Evolutionary conservation across 2,797 vertebrate species (phyloP).

Genomic region (Cryptoblepharus egeriae): DNA sequence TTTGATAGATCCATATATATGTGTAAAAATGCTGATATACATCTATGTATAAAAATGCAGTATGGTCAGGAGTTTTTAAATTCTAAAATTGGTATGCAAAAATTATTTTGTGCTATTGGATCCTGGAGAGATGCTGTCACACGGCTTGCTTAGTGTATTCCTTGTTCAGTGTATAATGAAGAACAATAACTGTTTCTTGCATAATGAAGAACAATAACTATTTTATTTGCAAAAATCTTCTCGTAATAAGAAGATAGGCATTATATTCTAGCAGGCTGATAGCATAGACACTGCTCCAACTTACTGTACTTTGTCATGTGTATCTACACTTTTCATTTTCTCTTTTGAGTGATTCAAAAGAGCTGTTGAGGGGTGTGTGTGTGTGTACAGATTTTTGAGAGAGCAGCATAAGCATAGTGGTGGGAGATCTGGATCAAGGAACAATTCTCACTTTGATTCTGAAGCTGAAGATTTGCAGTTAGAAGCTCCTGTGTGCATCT

Average conservation of each 20-base stretch:
- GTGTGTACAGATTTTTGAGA: not conserved
- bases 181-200: too few species aligned
- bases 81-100: too few species aligned
- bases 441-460: not conserved
- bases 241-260: too few species aligned
- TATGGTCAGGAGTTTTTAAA: too few species aligned
- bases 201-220: not conserved
- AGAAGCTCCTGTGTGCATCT: not conserved
- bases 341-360: not conserved
- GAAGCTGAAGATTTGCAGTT: not conserved
- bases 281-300: too few species aligned
- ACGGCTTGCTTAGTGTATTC: not conserved
- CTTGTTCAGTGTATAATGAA: not conserved
- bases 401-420: too few species aligned
- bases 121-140: not conserved
- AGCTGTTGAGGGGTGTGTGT: not conserved
- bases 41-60: too few species aligned
- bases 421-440: not conserved
- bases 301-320: not conserved
- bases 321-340: not conserved
- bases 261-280: too few species aligned
- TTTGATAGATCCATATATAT: too few species aligned
- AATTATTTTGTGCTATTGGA: not conserved
- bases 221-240: not conserved
- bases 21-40: too few species aligned